Base-by-base conservation (phyloP, 1,140 invertebrate species). In the Sinella curviseta region DNA sequence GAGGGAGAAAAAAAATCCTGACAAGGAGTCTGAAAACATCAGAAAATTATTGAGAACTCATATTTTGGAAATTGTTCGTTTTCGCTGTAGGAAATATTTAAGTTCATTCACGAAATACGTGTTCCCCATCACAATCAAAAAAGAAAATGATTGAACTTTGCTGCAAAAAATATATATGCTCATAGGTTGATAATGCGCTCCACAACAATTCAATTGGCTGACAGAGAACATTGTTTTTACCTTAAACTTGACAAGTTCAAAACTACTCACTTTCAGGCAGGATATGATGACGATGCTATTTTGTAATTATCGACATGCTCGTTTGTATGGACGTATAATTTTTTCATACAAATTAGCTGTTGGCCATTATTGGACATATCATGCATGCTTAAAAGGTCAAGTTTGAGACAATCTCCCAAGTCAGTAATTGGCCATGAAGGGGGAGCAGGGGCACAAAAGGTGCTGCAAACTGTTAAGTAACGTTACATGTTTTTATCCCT, bases 401-500 rank as follows among this genome's bases (percentile, higher is more conserved):
- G 57, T 60, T 60, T 60, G 14, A 60, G 57, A 60, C 57, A 60
- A 60, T n/a, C 24, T 60, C 57, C 3, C 8, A 8, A 48, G 39
- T 48, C 39, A 48, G 20, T 48, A 60, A 60, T n/a, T 60, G 14
- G 57, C 3, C 24, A 60, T 4, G 14, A 8, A 60, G 14, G 12
- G 24, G 8, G 4, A 60, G 8, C 39, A 48, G 8, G 39, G 20
- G 39, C 39, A 48, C 39, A 48, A 48, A 48, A n/a, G n/a, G n/a
- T n/a, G n/a, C n/a, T n/a, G n/a, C n/a, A n/a, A n/a, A n/a, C n/a
- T n/a, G 39, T 48, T 60, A 26, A 26, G 24, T 60, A 60, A 60
- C 39, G 24, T 60, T 16, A 60, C 57, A 60, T 60, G 57, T 60
- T 48, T 48, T 60, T n/a, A 60, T 48, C 39, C 39, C 39, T n/a